Evolutionary conservation across 2,113 vertebrate species (phyloP).

Genomic region (Bubalus kerabau): DNA sequence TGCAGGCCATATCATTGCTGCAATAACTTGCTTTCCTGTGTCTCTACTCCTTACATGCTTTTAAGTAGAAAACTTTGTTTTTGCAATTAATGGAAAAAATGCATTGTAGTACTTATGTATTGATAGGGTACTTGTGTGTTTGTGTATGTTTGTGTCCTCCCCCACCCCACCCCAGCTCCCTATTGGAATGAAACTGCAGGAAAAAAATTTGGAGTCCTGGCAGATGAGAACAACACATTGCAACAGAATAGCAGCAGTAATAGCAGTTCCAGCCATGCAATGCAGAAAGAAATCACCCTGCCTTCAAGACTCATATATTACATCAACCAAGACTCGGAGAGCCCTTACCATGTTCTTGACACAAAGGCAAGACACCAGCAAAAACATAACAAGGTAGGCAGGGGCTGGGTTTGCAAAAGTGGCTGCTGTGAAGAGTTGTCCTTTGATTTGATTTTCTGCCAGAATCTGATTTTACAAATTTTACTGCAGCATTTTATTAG

Average conservation of each 20-base stretch:
- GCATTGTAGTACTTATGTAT: conserved; percentile 10
- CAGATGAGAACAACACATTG: conserved; percentile 75
- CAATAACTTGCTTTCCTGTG: background rate
- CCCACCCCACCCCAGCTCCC: conserved; percentile 70
- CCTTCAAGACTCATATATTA: conserved; percentile 97
- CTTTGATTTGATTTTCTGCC: conserved; percentile 50
- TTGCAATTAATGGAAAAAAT: background rate
- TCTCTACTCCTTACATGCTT: conserved; percentile 11
- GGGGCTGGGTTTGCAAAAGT: conserved; percentile 31
- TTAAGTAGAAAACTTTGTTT: conserved; percentile 29
- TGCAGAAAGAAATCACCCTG: conserved; percentile 89
- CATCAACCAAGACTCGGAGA: conserved; percentile 94
- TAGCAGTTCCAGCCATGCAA: conserved; percentile 81
- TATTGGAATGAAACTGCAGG: conserved; percentile 83
- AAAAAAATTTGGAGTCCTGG: conserved; percentile 65
- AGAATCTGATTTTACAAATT: conserved; percentile 39
- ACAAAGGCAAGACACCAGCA: conserved; percentile 90
- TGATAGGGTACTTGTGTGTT: conserved; percentile 49
- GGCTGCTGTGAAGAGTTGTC: conserved; percentile 9
- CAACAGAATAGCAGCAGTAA: conserved; percentile 83
- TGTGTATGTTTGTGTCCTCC: conserved; percentile 53
- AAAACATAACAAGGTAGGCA: conserved; percentile 88
- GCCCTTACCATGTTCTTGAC: conserved; percentile 94
- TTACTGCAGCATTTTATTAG: conserved; percentile 57
- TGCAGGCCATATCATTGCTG: background rate